Percentiles rank a stretch among this genome's conserved stretches.
These are phyloP conservation scores for Pollenia griseotomentosa DNA, from an alignment of 2,888 invertebrate species.

Conservation along the genomic window DNA sequence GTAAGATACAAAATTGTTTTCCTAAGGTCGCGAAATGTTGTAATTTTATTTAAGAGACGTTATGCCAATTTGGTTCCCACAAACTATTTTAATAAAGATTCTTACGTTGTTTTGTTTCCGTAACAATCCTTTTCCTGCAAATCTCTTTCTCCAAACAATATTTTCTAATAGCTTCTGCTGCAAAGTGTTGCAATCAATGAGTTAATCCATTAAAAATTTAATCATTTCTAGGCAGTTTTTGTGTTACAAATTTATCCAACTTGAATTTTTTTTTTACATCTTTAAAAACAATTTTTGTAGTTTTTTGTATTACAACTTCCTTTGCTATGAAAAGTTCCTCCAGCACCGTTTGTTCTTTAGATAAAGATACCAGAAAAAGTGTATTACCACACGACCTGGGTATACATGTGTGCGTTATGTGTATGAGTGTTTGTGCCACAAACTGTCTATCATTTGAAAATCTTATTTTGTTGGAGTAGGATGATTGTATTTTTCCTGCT, in stretches of 20 bases:
- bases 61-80: no score
- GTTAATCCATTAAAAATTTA: constrained; percentile 1
- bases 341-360: constrained; percentile 8
- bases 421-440: constrained; percentile 55
- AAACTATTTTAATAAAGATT: no score
- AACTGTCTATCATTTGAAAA: constrained; percentile 72
- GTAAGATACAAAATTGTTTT: no score
- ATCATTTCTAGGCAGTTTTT: neutral
- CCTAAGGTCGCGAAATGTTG: no score
- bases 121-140: no score
- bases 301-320: neutral
- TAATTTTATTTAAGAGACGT: no score
- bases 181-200: neutral
- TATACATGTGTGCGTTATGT: neutral
- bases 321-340: constrained; percentile 10
- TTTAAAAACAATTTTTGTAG: constrained; percentile 1
- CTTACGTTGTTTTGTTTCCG: no score
- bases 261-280: constrained; percentile 6
- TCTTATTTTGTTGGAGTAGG: constrained; percentile 62
- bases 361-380: constrained; percentile 4
- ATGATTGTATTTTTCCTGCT: constrained; percentile 18
- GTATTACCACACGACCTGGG: constrained; percentile 23
- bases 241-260: neutral
- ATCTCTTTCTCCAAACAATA: neutral
- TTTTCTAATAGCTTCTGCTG: neutral